A percentile compares a stretch with the other conserved stretches of the same genome.
Conservation (phyloP, 2,888 invertebrate species). For the Ligdia adustata region DNA sequence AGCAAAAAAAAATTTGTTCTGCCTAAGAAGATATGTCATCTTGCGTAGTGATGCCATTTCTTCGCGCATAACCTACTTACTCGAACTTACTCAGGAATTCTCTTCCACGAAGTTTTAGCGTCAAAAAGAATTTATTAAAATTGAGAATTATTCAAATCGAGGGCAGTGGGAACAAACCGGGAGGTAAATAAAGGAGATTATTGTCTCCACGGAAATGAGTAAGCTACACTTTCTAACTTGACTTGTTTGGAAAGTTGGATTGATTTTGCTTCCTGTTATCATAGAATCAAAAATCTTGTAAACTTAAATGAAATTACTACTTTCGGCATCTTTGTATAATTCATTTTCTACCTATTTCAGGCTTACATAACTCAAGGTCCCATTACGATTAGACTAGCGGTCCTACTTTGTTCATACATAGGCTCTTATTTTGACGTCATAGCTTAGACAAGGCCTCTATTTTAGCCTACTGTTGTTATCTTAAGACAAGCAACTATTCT, state of each 20-base stretch:
- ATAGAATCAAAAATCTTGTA: not conserved
- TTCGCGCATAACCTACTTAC: not conserved
- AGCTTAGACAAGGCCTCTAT: no score
- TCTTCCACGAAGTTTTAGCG: constrained; percentile 11
- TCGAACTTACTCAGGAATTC: constrained; percentile 18
- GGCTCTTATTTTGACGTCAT: no score
- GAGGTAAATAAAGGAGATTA: constrained; percentile 18
- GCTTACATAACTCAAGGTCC: no score
- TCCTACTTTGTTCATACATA: no score
- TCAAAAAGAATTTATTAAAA: constrained; percentile 38
- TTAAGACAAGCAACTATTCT: no score
- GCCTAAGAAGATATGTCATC: no score
- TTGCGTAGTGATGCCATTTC: no score
- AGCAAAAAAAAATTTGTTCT: no score
- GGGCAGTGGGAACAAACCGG: constrained; percentile 11
- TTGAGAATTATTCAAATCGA: constrained; percentile 39
- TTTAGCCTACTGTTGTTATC: no score
- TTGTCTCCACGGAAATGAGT: constrained; percentile 8
- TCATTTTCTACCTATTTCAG: no score
- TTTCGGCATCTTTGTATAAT: no score
- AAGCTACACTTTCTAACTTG: constrained; percentile 9
- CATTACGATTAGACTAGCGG: no score
- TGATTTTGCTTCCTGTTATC: not conserved
- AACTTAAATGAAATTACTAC: not conserved
- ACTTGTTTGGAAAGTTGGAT: constrained; percentile 2